These are phyloP conservation scores for Cephus rjabovi DNA, from an alignment of 2,888 invertebrate species.

Conservation along the genomic window DNA sequence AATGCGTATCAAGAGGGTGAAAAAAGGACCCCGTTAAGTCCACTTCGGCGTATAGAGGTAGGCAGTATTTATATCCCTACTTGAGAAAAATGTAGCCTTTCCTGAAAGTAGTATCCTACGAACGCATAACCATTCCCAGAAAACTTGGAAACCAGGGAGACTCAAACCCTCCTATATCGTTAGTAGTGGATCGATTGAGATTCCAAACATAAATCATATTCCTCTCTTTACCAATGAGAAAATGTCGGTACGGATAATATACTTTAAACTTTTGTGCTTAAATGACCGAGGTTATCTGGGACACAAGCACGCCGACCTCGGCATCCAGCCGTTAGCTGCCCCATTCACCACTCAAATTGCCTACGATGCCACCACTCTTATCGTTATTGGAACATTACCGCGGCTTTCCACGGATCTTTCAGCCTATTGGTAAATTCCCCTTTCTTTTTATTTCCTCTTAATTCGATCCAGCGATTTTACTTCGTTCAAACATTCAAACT, in stretches of 20 bases:
- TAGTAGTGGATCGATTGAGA: constrained; percentile 34
- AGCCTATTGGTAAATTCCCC: background rate
- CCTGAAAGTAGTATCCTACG: no score
- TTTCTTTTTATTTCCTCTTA: no score
- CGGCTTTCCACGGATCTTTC: background rate
- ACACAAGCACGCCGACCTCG: constrained; percentile 18
- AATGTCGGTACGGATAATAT: constrained; percentile 23
- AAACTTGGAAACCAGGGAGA: no score
- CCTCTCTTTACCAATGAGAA: constrained; percentile 9
- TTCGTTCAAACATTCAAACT: no score
- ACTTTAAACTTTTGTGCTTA: constrained; percentile 30
- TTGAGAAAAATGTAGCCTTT: no score
- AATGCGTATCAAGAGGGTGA: no score
- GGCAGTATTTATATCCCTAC: no score
- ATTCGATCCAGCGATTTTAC: no score
- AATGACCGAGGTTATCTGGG: constrained; percentile 36
- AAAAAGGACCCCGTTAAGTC: no score
- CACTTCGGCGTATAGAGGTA: no score
- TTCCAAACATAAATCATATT: constrained; percentile 34
- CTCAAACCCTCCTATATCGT: constrained; percentile 16
- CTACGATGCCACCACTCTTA: constrained; percentile 11
- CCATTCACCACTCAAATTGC: constrained; percentile 19
- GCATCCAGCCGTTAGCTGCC: constrained; percentile 25
- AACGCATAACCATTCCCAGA: no score
- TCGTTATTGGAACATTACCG: constrained; percentile 23